Conservation (phyloP, 2,888 invertebrate genomes). For the Apamea monoglypha region DNA sequence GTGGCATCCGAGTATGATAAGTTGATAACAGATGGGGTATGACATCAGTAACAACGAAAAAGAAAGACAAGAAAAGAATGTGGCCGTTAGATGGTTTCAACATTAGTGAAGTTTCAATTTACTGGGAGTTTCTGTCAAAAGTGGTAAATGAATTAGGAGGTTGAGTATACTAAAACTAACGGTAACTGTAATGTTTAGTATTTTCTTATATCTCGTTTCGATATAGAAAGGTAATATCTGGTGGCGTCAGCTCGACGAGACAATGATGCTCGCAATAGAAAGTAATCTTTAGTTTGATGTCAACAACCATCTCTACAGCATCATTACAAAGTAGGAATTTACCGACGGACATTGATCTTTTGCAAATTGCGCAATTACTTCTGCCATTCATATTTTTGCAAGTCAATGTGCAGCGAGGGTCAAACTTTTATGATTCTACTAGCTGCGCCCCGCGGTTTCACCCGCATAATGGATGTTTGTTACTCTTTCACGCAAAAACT, state of each 20-base stretch:
- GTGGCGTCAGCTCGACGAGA: constrained; percentile 47
- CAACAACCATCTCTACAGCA: constrained; percentile 22
- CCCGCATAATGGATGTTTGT: too few species aligned
- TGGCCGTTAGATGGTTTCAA: neutral
- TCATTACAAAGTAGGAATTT: constrained; percentile 9
- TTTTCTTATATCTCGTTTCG: constrained; percentile 25
- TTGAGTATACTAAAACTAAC: neutral
- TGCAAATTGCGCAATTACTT: neutral
- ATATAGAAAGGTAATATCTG: constrained; percentile 38
- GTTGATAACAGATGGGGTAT: too few species aligned
- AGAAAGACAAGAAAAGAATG: neutral
- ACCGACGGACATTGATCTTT: constrained; percentile 4
- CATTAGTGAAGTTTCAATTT: neutral
- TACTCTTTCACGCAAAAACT: too few species aligned
- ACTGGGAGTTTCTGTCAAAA: neutral
- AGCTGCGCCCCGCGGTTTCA: too few species aligned
- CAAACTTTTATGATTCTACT: neutral
- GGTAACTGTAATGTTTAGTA: constrained; percentile 13
- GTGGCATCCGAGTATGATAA: too few species aligned
- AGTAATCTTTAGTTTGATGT: constrained; percentile 35
- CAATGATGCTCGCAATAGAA: constrained; percentile 39
- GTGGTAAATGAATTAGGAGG: neutral
- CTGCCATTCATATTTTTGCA: constrained; percentile 2
- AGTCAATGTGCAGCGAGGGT: neutral
- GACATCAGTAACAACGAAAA: neutral